A percentile compares a stretch with the other conserved stretches of the same genome.
Conservation (phyloP, 37 sponge, comb jelly and placozoan genomes). For the Ephydatia muelleri region DNA sequence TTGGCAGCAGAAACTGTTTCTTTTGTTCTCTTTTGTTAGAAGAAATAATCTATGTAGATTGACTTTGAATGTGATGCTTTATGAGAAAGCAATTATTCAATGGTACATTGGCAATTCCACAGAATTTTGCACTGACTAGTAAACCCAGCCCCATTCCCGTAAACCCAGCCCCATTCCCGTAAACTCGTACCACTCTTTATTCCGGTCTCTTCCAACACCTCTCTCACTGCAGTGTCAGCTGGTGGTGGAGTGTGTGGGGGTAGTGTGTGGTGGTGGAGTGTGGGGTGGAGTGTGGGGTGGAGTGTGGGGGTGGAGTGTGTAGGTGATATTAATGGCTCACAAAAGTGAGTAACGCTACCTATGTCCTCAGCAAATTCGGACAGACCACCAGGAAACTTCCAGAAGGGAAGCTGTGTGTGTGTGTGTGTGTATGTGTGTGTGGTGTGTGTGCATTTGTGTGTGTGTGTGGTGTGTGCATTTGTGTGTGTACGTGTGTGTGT, state of each 20-base stretch:
- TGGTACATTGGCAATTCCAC: background rate
- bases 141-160: background rate
- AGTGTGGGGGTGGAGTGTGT: background rate
- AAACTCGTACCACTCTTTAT: constrained; percentile 61
- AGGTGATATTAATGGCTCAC: background rate
- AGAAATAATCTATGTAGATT: too few relatives aligned
- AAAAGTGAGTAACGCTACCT: constrained; percentile 29
- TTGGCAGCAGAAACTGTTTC: too few relatives aligned
- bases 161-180: background rate
- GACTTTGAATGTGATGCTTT: too few relatives aligned
- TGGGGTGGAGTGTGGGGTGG: background rate
- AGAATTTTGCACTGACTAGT: background rate
- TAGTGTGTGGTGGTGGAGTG: background rate
- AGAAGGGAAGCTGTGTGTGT: constrained; percentile 35
- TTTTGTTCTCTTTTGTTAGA: too few relatives aligned
- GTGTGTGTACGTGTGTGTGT: background rate
- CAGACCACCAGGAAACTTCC: constrained; percentile 92
- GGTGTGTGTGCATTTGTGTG: background rate
- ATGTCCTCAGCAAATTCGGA: constrained; percentile 80
- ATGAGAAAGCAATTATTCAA: too few relatives aligned
- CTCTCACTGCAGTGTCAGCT: constrained; percentile 79
- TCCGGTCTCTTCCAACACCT: constrained; percentile 87
- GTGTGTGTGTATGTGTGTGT: background rate
- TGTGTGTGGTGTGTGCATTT: too few relatives aligned
- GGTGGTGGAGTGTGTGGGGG: background rate